Evolutionary conservation across 2,113 vertebrate genomes (phyloP).

Genomic region (Hippopotamus amphibius): DNA sequence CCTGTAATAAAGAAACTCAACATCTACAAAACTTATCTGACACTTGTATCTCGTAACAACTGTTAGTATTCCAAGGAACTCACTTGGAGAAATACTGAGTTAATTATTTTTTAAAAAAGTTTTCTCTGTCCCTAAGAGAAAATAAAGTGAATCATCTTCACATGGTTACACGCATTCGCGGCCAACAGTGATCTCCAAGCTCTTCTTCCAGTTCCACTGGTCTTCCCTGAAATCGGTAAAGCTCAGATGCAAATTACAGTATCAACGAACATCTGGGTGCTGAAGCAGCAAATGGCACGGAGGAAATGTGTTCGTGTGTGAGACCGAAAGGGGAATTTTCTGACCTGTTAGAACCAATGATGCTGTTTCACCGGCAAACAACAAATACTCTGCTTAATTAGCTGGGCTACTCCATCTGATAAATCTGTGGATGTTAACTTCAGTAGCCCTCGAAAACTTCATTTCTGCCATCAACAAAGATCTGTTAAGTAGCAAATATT

Average conservation of each 20-base stretch:
- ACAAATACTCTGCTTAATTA: neutral
- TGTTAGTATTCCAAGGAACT: neutral
- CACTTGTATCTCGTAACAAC: neutral
- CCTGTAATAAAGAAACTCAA: neutral
- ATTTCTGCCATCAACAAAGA: conserved; percentile 12
- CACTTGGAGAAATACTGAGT: neutral
- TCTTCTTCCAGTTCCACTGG: neutral
- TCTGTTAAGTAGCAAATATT: neutral
- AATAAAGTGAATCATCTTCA: neutral
- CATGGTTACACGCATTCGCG: neutral
- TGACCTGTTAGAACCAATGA: neutral
- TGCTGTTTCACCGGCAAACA: neutral
- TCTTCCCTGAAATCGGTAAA: neutral
- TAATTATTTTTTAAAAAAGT: neutral
- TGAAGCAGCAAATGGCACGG: neutral
- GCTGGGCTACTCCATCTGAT: neutral
- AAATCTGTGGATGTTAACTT: neutral
- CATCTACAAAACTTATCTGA: neutral
- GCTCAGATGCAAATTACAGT: neutral
- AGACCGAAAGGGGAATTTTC: neutral
- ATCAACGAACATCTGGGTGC: neutral
- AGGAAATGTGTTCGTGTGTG: neutral
- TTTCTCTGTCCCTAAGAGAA: neutral
- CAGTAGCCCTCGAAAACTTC: neutral
- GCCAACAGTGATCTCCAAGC: neutral